Conservation (phyloP, 2,113 vertebrate genomes). For the Colossoma macropomum region DNA sequence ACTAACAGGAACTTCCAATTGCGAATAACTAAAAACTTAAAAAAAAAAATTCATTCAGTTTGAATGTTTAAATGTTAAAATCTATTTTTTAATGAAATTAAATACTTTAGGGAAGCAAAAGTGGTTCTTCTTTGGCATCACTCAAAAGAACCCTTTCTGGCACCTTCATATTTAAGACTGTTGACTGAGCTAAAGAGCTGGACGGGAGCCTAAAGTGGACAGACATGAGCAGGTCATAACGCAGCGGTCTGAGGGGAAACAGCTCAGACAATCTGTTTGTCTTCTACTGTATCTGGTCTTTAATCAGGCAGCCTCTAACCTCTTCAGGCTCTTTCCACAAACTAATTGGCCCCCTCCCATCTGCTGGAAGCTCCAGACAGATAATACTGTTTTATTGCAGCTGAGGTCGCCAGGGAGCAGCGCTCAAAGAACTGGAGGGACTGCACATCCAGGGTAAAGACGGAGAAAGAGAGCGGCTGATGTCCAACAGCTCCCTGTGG, state of each 20-base stretch:
- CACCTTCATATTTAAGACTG: too few relatives aligned
- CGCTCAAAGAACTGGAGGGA: constrained; percentile 4
- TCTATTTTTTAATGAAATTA: too few relatives aligned
- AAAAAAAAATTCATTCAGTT: too few relatives aligned
- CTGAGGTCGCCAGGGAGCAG: constrained; percentile 45
- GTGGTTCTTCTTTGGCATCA: too few relatives aligned
- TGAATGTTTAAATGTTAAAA: too few relatives aligned
- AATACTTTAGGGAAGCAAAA: too few relatives aligned
- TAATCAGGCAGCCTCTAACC: constrained; percentile 55
- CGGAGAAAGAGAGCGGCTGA: constrained; percentile 18
- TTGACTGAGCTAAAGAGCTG: not conserved
- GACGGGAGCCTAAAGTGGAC: not conserved
- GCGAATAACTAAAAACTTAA: too few relatives aligned
- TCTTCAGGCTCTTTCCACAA: constrained; percentile 47
- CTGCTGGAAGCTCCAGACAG: constrained; percentile 48
- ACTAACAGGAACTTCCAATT: too few relatives aligned
- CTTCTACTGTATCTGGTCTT: constrained; percentile 46
- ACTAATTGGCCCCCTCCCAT: constrained; percentile 58
- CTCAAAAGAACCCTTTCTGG: too few relatives aligned
- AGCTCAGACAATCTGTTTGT: constrained; percentile 18
- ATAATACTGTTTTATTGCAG: constrained; percentile 59
- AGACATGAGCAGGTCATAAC: constrained; percentile 39
- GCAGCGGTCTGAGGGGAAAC: constrained; percentile 23
- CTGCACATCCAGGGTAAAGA: constrained; percentile 4
- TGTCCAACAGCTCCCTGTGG: constrained; percentile 47